Evolutionary conservation across 2,888 invertebrate species (phyloP).

Genomic region (Gastracanthus pulcherrimus): DNA sequence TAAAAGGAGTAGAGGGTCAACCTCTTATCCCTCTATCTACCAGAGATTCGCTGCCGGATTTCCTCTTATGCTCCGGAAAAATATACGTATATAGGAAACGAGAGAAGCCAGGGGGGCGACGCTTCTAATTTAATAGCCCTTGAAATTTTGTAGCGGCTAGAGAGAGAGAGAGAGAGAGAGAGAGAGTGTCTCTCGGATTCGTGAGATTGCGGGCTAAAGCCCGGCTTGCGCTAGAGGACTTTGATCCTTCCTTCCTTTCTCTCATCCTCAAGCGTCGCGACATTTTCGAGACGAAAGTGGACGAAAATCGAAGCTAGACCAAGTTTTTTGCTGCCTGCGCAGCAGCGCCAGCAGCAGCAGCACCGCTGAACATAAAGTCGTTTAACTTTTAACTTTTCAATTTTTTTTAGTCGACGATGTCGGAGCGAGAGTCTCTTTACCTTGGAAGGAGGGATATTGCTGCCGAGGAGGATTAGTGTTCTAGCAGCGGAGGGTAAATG

Average conservation of each 20-base stretch:
- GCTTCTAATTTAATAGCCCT: conserved; percentile 39
- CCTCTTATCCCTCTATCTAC: neutral
- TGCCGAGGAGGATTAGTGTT: neutral
- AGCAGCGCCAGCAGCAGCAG: neutral
- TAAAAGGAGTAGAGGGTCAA: neutral
- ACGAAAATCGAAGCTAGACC: conserved; percentile 10
- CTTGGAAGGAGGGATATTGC: neutral
- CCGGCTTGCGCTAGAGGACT: neutral
- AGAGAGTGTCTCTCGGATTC: conserved; percentile 6
- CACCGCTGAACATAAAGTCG: conserved; percentile 22
- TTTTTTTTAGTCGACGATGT: neutral
- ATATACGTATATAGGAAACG: neutral
- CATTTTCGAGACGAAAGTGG: conserved; percentile 7
- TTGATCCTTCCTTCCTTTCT: conserved; percentile 12
- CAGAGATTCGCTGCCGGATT: neutral
- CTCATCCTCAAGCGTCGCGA: conserved; percentile 16
- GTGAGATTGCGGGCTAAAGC: conserved; percentile 8
- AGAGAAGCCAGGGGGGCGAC: neutral
- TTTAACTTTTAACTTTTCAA: conserved; percentile 38
- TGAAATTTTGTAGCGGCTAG: conserved; percentile 25
- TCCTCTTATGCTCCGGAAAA: neutral
- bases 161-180: neutral
- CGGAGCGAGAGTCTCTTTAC: neutral
- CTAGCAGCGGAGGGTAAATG: neutral
- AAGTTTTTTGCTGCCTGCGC: conserved; percentile 7